phyloP scores from a whole-genome alignment of 2,113 vertebrate species.

The Gavialis gangeticus region DNA sequence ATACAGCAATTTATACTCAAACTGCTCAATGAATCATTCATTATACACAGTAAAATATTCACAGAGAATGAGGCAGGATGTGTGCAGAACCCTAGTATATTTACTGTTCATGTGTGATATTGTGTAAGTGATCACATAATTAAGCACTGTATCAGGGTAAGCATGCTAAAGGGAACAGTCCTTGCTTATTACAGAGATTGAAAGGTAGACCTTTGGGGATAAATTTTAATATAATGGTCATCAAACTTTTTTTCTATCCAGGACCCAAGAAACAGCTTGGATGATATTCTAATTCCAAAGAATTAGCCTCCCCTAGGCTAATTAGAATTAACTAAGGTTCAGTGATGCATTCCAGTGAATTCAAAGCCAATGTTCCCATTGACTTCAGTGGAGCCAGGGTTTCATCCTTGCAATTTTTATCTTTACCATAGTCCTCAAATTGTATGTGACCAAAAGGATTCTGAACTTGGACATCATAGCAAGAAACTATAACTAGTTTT shows the following conservation, averaged over 20 bases:
- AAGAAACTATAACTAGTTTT: neutral
- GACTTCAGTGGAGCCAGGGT: neutral
- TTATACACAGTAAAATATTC: neutral
- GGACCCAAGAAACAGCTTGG: neutral
- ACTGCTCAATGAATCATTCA: neutral
- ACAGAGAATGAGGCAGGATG: neutral
- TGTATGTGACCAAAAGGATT: neutral
- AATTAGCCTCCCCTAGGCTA: neutral
- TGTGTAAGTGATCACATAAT: neutral
- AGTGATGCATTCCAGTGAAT: neutral
- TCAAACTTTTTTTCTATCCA: neutral
- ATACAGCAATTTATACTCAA: neutral
- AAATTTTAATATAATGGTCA: neutral
- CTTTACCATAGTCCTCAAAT: neutral
- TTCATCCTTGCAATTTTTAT: neutral
- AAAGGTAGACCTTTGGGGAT: neutral
- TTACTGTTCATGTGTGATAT: neutral
- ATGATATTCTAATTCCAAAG: neutral
- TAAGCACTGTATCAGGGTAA: neutral
- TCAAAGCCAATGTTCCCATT: neutral
- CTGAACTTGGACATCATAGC: neutral
- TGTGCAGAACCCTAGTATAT: neutral
- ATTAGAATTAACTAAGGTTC: too few relatives aligned
- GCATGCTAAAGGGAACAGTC: neutral
- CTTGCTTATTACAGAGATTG: neutral